These are phyloP conservation scores for Esox niger DNA, from an alignment of 2,113 vertebrate species.

Conservation along the genomic window DNA sequence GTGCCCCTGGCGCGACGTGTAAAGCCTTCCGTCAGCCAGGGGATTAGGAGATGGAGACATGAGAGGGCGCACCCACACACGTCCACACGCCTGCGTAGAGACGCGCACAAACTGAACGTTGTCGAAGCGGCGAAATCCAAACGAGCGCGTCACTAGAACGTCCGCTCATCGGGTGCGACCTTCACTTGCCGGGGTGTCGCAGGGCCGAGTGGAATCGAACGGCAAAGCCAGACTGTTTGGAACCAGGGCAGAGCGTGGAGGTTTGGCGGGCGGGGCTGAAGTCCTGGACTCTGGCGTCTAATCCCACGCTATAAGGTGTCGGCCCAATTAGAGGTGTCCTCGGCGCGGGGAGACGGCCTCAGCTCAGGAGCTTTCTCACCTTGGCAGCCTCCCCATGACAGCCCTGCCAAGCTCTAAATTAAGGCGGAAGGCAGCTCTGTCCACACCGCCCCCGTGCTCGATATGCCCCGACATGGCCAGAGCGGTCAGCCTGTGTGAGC, in stretches of 20 bases:
- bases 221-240: neutral
- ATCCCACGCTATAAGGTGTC: neutral
- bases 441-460: neutral
- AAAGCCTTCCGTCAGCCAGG: neutral
- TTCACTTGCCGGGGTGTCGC: no score
- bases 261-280: neutral
- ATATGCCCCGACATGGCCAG: neutral
- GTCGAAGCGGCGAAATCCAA: conserved; percentile 1
- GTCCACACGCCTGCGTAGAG: neutral
- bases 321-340: conserved; percentile 5
- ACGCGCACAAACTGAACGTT: conserved; percentile 2
- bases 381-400: neutral
- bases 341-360: conserved; percentile 1
- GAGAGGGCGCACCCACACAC: neutral
- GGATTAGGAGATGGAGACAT: neutral
- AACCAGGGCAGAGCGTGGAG: neutral
- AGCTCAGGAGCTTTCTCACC: neutral
- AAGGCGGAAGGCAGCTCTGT: neutral
- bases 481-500: neutral
- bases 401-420: neutral
- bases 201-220: no score
- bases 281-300: neutral
- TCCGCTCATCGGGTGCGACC: neutral
- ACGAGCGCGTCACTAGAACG: neutral
- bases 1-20: neutral